A percentile compares a stretch with the other conserved stretches of the same genome.
These are phyloP conservation scores for Chymomyza fuscimana DNA, from an alignment of 2,888 invertebrate genomes.

Conservation along the genomic window DNA sequence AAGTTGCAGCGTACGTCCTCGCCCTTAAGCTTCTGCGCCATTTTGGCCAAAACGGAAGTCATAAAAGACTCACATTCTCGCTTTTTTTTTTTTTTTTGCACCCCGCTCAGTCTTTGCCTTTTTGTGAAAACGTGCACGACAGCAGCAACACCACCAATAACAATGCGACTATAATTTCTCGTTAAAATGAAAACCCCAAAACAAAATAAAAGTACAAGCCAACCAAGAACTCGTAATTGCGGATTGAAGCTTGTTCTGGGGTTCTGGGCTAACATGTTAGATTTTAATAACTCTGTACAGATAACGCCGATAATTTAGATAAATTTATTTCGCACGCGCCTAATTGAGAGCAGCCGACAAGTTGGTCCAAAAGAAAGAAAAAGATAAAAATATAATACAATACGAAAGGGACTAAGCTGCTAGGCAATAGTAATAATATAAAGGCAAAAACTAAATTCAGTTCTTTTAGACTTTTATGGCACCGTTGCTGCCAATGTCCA, in stretches of 20 bases:
- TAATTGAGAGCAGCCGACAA: constrained; percentile 51
- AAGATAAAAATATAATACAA: too few relatives aligned
- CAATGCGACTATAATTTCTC: constrained; percentile 66
- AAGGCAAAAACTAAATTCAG: not conserved
- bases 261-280: constrained; percentile 27
- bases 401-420: too few relatives aligned
- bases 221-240: not conserved
- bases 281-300: constrained; percentile 60
- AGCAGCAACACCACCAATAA: constrained; percentile 53
- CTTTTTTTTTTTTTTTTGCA: constrained; percentile 16
- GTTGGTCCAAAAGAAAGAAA: not conserved
- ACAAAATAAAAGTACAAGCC: constrained; percentile 17
- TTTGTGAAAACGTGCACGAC: constrained; percentile 44
- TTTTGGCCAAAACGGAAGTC: constrained; percentile 69
- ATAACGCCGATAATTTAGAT: constrained; percentile 71
- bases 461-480: not conserved
- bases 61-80: constrained; percentile 64
- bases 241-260: not conserved
- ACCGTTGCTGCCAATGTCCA: constrained; percentile 26
- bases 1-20: constrained; percentile 36
- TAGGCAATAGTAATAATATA: too few relatives aligned
- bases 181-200: constrained; percentile 56
- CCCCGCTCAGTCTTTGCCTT: constrained; percentile 16
- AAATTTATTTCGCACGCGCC: constrained; percentile 63
- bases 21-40: constrained; percentile 44